These are phyloP conservation scores for Syrista parreyssii DNA, from an alignment of 2,888 invertebrate species.

Conservation along the genomic window DNA sequence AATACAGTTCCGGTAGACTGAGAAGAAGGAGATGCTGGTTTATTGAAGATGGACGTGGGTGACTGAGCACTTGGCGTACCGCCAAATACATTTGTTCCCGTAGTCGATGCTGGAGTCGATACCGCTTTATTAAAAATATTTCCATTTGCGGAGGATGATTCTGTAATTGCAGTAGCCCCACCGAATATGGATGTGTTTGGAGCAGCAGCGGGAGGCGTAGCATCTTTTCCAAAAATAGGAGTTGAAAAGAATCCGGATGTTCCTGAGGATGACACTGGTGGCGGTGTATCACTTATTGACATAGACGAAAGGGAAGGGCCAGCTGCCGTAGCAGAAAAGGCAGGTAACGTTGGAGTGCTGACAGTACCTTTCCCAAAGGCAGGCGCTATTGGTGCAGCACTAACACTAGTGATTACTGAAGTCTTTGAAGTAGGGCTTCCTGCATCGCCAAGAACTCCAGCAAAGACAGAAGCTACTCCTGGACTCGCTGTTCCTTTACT, in stretches of 20 bases:
- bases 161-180: not conserved
- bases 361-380: constrained; percentile 24
- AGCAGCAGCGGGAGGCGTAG: constrained; percentile 2
- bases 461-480: not conserved
- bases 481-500: not conserved
- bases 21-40: not conserved
- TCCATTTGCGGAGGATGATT: not conserved
- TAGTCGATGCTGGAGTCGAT: not conserved
- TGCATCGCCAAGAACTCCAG: not conserved
- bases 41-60: not conserved
- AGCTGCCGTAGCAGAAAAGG: constrained; percentile 22
- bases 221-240: not conserved
- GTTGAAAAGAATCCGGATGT: not conserved
- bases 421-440: not conserved
- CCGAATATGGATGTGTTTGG: constrained; percentile 26
- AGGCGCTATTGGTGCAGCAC: constrained; percentile 13
- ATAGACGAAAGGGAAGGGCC: constrained; percentile 18
- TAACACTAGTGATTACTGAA: not conserved
- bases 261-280: not conserved
- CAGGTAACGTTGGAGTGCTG: not conserved
- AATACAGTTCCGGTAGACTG: not conserved
- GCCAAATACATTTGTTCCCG: not conserved
- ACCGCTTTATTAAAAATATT: not conserved
- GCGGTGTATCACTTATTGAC: not conserved
- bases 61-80: not conserved